These are phyloP conservation scores for Antheraea mylitta DNA, from an alignment of 1,140 invertebrate genomes.

Conservation along the genomic window DNA sequence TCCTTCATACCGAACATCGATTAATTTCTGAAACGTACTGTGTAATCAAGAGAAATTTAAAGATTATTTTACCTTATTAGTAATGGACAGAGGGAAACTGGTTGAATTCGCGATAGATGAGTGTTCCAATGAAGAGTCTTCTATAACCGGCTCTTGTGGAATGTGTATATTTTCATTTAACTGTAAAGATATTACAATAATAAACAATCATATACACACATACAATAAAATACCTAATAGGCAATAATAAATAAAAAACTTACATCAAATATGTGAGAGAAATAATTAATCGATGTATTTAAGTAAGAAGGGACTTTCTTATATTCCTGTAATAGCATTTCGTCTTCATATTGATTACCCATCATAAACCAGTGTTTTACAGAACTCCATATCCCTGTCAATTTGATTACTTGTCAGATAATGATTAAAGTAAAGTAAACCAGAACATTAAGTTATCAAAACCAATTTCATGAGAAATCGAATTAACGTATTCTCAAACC, in stretches of 20 bases:
- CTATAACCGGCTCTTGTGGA: constrained; percentile 40
- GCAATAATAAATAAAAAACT: constrained; percentile 22
- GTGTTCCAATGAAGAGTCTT: constrained; percentile 52
- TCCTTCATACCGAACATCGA: too few relatives aligned
- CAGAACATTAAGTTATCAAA: too few relatives aligned
- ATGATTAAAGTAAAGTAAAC: too few relatives aligned
- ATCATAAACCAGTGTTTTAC: constrained; percentile 78
- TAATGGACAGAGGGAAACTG: constrained; percentile 52
- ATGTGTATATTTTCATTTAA: constrained; percentile 51
- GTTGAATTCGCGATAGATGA: constrained; percentile 58
- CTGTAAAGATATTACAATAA: constrained; percentile 41
- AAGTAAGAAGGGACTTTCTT: constrained; percentile 82
- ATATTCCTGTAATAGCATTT: constrained; percentile 81
- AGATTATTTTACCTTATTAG: constrained; percentile 56
- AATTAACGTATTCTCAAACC: too few relatives aligned
- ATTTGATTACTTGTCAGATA: constrained; percentile 7
- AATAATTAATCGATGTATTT: constrained; percentile 79
- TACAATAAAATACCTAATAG: not conserved
- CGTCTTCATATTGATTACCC: constrained; percentile 75
- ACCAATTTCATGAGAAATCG: too few relatives aligned
- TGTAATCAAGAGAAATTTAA: not conserved
- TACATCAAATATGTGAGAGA: constrained; percentile 83
- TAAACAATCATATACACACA: constrained; percentile 4
- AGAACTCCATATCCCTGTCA: constrained; percentile 62
- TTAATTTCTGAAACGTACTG: too few relatives aligned